Conservation (phyloP, 2,888 invertebrate species). For the Luffia ferchaultella region DNA sequence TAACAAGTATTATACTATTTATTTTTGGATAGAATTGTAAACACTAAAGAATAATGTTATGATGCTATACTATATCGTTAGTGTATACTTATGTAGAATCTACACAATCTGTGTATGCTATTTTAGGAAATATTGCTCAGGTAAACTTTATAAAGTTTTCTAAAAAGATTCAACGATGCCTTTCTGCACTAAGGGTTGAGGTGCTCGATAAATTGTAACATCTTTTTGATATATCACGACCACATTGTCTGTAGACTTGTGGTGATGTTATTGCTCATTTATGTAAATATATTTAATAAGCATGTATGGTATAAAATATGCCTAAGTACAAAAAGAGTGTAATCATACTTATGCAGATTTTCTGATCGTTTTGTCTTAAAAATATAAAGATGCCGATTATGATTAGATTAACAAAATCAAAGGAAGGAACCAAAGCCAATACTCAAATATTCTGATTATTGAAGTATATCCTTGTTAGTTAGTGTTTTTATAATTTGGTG, state of each 20-base stretch:
- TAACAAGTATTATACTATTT: neutral
- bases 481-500: too few species aligned
- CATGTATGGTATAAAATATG: conserved; percentile 16
- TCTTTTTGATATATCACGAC: too few species aligned
- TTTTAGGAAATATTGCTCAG: neutral
- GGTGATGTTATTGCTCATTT: conserved; percentile 1
- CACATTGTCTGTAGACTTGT: too few species aligned
- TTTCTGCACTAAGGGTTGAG: neutral
- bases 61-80: neutral
- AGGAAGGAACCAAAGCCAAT: conserved; percentile 34
- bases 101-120: neutral
- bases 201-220: neutral
- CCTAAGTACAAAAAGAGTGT: conserved; percentile 23
- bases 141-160: neutral
- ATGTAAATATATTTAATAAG: neutral
- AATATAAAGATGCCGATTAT: too few species aligned
- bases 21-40: neutral
- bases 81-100: neutral
- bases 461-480: conserved; percentile 1
- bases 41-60: neutral
- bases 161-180: neutral
- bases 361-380: too few species aligned
- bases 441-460: conserved; percentile 4
- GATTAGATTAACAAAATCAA: conserved; percentile 46
- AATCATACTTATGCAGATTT: neutral